Conservation (phyloP, 2,888 invertebrate genomes). For the Torymus tubicola region DNA sequence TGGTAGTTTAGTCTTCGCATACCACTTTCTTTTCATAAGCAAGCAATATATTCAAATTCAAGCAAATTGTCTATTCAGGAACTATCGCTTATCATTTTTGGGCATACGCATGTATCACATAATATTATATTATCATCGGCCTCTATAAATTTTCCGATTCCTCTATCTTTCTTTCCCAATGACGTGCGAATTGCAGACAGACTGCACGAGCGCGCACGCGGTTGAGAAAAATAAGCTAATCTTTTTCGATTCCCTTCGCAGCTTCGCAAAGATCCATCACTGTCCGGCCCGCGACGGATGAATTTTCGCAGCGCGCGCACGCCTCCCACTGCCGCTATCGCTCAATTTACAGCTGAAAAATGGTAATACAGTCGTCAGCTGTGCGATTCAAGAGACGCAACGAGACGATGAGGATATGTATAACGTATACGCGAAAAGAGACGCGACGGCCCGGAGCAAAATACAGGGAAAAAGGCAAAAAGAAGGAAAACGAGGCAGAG, state of each 20-base stretch:
- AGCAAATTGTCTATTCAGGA: too few relatives aligned
- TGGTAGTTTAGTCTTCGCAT: too few relatives aligned
- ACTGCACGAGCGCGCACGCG: too few relatives aligned
- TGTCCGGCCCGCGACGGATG: constrained; percentile 13
- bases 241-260: background rate
- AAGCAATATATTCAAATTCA: too few relatives aligned
- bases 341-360: constrained; percentile 50
- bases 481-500: background rate
- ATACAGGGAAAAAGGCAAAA: constrained; percentile 14
- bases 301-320: background rate
- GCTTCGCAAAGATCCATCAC: constrained; percentile 33
- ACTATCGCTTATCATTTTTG: too few relatives aligned
- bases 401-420: constrained; percentile 9
- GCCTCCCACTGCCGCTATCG: constrained; percentile 11
- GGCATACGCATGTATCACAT: too few relatives aligned
- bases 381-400: constrained; percentile 24
- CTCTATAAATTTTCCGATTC: background rate
- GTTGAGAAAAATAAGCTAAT: constrained; percentile 26
- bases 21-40: too few relatives aligned
- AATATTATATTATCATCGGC: too few relatives aligned
- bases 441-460: constrained; percentile 4
- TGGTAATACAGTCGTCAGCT: constrained; percentile 53
- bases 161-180: background rate
- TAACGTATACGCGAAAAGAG: constrained; percentile 8
- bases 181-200: background rate